phyloP scores from a whole-genome alignment of 1,140 invertebrate genomes.

The Micrasema longulum region DNA sequence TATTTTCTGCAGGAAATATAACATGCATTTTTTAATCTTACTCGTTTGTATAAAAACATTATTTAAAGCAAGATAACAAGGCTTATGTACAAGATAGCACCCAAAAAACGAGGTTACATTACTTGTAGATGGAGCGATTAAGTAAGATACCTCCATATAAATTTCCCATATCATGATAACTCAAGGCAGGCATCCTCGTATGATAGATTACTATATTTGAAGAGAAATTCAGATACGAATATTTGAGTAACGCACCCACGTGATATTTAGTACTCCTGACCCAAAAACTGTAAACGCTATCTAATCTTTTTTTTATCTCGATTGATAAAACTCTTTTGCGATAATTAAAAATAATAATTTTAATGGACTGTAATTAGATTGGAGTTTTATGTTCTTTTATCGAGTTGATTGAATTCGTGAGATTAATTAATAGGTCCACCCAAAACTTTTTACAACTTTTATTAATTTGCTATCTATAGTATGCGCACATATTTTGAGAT shows the following conservation, averaged over 20 bases:
- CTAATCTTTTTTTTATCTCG: constrained; percentile 8
- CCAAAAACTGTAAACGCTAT: constrained; percentile 17
- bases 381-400: too few species aligned
- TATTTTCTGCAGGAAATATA: too few species aligned
- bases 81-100: too few species aligned
- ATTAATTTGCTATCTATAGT: too few species aligned
- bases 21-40: too few species aligned
- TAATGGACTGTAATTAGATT: background rate
- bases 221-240: constrained; percentile 8
- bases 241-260: constrained; percentile 16
- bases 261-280: background rate
- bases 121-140: constrained; percentile 8
- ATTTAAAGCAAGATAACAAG: too few species aligned
- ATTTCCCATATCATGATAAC: constrained; percentile 16
- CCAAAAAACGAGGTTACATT: constrained; percentile 20
- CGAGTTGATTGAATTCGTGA: too few species aligned
- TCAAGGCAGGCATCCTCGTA: background rate
- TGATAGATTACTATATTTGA: constrained; percentile 18
- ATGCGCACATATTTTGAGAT: too few species aligned
- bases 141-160: constrained; percentile 1
- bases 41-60: too few species aligned
- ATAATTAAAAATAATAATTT: constrained; percentile 2
- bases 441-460: too few species aligned
- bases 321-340: background rate
- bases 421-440: too few species aligned